Conservation (phyloP, 2,113 vertebrate genomes). For the Chauna torquata region DNA sequence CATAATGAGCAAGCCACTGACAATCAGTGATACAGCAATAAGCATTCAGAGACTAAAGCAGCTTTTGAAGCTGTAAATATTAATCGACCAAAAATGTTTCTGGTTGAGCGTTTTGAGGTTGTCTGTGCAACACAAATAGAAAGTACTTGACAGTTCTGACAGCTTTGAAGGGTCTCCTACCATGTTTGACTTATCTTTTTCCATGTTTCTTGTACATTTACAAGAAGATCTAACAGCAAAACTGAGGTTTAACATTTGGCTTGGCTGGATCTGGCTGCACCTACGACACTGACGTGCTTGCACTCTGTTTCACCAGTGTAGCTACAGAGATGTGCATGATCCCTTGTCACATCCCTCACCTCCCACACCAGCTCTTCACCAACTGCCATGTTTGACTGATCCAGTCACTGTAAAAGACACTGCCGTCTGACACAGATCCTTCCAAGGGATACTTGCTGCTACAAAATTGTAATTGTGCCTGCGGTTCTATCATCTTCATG, state of each 20-base stretch:
- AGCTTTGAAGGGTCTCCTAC: neutral
- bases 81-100: neutral
- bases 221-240: neutral
- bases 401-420: neutral
- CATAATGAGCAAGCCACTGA: neutral
- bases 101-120: neutral
- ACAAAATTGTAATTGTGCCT: neutral
- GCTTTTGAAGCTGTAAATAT: neutral
- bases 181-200: neutral
- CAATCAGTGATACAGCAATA: neutral
- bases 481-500: neutral
- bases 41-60: neutral
- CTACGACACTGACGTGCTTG: neutral
- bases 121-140: neutral
- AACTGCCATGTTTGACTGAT: neutral
- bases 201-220: neutral
- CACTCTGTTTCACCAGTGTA: neutral
- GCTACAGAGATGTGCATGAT: neutral
- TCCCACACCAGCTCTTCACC: neutral
- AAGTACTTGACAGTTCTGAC: neutral
- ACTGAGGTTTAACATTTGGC: neutral
- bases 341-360: neutral
- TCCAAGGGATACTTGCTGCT: neutral
- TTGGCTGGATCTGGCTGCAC: neutral
- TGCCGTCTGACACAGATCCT: neutral